Base-by-base conservation (phyloP, 2,888 invertebrate genomes). In the Caenorhabditis sp. region DNA sequence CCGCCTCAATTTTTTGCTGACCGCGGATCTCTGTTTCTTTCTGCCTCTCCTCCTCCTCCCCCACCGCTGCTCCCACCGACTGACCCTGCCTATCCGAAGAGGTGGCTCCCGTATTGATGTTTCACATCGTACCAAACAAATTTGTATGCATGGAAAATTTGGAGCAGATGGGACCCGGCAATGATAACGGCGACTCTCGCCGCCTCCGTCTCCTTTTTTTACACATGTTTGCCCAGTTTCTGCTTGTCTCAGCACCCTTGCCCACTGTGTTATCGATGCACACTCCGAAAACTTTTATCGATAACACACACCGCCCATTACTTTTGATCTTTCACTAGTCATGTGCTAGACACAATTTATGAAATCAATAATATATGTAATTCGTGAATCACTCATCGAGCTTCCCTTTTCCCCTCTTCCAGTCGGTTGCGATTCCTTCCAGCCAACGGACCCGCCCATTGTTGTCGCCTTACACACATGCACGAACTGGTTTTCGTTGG, bases 271-370 rank as follows among this genome's bases (percentile, higher is more conserved):
- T 44, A 67, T 67, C 67, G 67, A 51, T 51, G 44, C 35, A 64
- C 32, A 64, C 51, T 65, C 67, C 32, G 53, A 67, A 76, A 65
- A 60, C 37, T 67, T 76, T 76, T 76, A 76, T 67, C 76, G 76
- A 76, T 76, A 76, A 76, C 76, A 76, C 71, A 71, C 74, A 76
- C 76, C 71, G 69, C 71, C 70, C 65, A 70, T 78, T 78, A 78
- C 58, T 78, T 78, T 78, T 78, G 69, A 78, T 70, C 58, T 78
- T 78, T 60, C 56, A n/a, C 40, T 40, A 67, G 37, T 76, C 67
- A 68, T 77, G 77, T 62, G 69, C 55, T 32, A 50, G 61, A 37
- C 53, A 61, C 50, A 58, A 61, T 24, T 44, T 26, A 68, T 77
- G 53, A 37, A 69, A 53, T 67, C 56, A 55, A 69, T 69, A 60